Base-by-base conservation (phyloP, 1,140 invertebrate species). In the Holotrichia oblita region DNA sequence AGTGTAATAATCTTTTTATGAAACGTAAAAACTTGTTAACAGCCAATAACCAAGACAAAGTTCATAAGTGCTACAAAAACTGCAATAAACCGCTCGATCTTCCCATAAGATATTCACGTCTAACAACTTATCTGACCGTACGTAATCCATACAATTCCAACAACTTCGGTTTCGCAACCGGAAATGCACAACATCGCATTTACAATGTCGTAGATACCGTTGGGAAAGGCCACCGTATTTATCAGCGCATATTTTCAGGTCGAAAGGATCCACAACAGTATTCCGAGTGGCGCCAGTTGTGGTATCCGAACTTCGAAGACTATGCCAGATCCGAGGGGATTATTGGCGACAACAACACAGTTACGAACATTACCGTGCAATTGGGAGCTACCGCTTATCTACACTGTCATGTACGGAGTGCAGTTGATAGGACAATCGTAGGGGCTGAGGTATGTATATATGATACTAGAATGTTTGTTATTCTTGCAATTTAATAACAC, bases 331-430 rank as follows among this genome's bases (percentile, higher is more conserved):
- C 84, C 4, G 85, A 86, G 78, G 84, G 84, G 10, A 80, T 82
- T 22, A 80, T 81, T 34, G 82, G 82, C 9, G 83, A 85, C 40
- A 93, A 94, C 87, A 93, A 93, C 81, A 93, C 92, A 14, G 89
- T 92, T 42, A 91, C 90, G 12, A 93, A 93, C 85, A 90, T 93
- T 14, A 94, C 92, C 0, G 92, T 93, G 6, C 93, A 93, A 82
- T 85, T 94, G 42, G 93, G 93, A 8, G 92, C 91, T 22, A 92
- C 92, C 6, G 93, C 93, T 14, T 94, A 93, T 84, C 88, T 94
- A 20, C 91, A 93, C 83, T 94, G 93, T 86, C 89, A 91, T 84
- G 92, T 93, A 79, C 89, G 92, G 78, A 92, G 92, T 86, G 90
- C 90, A 7, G 92, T 92, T 84, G 83, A 84, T 77, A 81, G 86